Evolutionary conservation across 2,113 vertebrate species (phyloP), one percentile per base, ranked within the genome.

Genomic region (Carassius auratus): DNA sequence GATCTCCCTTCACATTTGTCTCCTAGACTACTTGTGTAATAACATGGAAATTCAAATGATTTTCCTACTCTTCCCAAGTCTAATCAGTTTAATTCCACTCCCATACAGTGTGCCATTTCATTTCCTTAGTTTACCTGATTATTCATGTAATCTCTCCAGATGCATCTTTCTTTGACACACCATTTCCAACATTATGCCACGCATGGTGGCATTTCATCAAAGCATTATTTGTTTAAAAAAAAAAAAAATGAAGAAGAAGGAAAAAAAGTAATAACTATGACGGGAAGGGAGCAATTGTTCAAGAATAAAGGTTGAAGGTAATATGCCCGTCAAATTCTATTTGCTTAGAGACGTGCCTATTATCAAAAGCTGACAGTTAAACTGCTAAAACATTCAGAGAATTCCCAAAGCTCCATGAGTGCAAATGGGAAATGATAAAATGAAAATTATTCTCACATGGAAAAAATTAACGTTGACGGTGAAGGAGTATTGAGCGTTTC

Each of bases 291-390:
- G 83, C 89, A 91, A 90, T 74, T 64, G 62, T 83, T 86, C 87
- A 86, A 87, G 87, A 89, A 76, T 26, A 45, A 57, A 87, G 89
- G 73, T 90, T 86, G 69, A 82, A 87, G 52, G 73, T 85, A 86
- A 90, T 91, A 91, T 86, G 84, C 84, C 88, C 92, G 86, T 93
- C 89, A 36, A 69, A 86, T 92, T 61, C 74, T 85, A 90, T 94
- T 93, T 93, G 86, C 80, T 68, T 23, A 26, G 69, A 75, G 26
- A 76, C 57, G 85, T 57, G 30, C 26, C 82, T 89, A 92, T 85
- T 87, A 84, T 83, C 55, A 0, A 45, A 87, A 91, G 84, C 88
- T 45, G 90, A 73, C 81, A 55, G 23, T 42, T 71, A 61, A 80
- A 83, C 52, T 15, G 36, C 71, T 75, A 15, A 52, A 66, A 76